phyloP scores from a whole-genome alignment of 2,797 vertebrate species.

The Astyanax mexicanus region DNA sequence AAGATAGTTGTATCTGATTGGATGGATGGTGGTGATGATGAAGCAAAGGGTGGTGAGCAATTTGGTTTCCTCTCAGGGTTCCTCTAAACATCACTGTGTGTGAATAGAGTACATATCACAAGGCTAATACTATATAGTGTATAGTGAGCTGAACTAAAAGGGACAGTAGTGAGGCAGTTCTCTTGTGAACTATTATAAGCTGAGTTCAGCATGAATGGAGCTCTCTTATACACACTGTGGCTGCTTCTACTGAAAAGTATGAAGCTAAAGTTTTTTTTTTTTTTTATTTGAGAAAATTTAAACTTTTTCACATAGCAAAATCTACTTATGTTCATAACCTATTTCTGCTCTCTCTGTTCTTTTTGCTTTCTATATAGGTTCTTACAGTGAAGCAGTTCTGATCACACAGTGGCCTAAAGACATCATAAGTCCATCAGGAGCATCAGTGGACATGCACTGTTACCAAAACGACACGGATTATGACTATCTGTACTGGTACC shows the following conservation, averaged over 20 bases:
- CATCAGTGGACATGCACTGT: slow-evolving; percentile 55
- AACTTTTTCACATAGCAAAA: neutral
- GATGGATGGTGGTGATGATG: no score
- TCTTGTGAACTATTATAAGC: no score
- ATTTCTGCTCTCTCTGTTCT: neutral
- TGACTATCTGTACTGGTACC: slow-evolving; percentile 61
- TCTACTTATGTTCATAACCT: neutral
- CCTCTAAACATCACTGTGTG: no score
- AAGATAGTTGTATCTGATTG: neutral
- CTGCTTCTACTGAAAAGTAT: slow-evolving; percentile 24
- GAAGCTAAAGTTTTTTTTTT: neutral
- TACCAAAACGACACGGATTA: slow-evolving; percentile 59
- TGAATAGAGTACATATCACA: neutral
- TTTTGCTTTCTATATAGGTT: slow-evolving; percentile 31
- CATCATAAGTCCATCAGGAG: slow-evolving; percentile 14
- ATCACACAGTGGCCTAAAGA: slow-evolving; percentile 57
- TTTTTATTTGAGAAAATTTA: neutral
- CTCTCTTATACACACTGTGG: neutral
- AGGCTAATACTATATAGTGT: neutral
- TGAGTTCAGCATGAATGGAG: slow-evolving; percentile 13
- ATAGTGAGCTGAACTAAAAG: neutral
- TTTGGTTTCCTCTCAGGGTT: no score
- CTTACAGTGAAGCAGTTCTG: slow-evolving; percentile 38
- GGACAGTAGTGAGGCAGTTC: neutral
- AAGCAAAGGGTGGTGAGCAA: no score